A percentile compares a stretch with the other conserved stretches of the same genome.
These are phyloP conservation scores for Diachrysia chrysitis DNA, from an alignment of 2,888 invertebrate genomes.

Conservation along the genomic window DNA sequence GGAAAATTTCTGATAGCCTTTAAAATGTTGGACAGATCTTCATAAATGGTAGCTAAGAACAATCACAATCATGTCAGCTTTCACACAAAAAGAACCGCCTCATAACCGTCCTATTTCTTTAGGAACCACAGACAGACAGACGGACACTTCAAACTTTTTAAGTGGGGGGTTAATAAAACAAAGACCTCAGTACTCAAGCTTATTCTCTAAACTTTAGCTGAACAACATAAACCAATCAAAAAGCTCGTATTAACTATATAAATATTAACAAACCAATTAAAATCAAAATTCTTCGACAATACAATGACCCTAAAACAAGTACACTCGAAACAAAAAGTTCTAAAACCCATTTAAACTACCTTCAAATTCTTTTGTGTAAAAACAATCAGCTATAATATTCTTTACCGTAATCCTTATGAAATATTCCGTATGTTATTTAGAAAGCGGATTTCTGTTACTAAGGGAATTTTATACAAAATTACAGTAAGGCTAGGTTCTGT, in stretches of 20 bases:
- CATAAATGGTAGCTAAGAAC: too few relatives aligned
- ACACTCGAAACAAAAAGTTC: conserved; percentile 20
- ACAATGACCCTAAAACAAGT: not conserved
- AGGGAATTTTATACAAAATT: conserved; percentile 51
- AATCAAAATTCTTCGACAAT: conserved; percentile 15
- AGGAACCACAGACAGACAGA: too few relatives aligned
- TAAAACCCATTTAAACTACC: conserved; percentile 21
- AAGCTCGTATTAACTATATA: conserved; percentile 6
- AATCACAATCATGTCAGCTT: too few relatives aligned
- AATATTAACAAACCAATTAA: conserved; percentile 30
- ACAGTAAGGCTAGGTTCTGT: conserved; percentile 29
- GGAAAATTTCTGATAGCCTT: too few relatives aligned
- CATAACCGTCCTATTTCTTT: too few relatives aligned
- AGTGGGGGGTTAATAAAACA: too few relatives aligned
- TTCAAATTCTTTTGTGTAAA: conserved; percentile 1
- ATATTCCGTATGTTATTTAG: conserved; percentile 61
- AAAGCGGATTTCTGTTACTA: conserved; percentile 34
- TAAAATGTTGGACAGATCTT: too few relatives aligned
- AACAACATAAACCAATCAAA: conserved; percentile 10
- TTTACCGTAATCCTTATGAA: conserved; percentile 36
- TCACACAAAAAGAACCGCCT: too few relatives aligned
- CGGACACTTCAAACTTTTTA: too few relatives aligned
- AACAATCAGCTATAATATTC: conserved; percentile 32
- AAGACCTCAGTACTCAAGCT: not conserved
- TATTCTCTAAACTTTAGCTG: not conserved